phyloP scores from a whole-genome alignment of 2,888 invertebrate genomes.

The Patella pellucida region DNA sequence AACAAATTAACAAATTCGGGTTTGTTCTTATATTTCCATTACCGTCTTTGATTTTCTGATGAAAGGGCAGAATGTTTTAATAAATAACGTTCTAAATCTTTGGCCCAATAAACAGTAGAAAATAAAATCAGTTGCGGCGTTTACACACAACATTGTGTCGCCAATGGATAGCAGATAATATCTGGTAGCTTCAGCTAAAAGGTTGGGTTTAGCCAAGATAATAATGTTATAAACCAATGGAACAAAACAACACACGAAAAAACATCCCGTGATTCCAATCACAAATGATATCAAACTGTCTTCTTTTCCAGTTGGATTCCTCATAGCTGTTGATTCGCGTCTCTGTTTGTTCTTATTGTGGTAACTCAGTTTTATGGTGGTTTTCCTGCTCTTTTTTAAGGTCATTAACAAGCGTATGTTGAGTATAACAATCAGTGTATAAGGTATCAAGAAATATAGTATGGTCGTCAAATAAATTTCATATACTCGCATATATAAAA shows the following conservation, averaged over 20 bases:
- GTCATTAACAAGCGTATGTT: slow-evolving; percentile 37
- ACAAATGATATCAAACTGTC: slow-evolving; percentile 38
- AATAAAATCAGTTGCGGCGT: slow-evolving; percentile 41
- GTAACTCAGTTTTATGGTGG: slow-evolving; percentile 14
- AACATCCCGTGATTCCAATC: slow-evolving; percentile 39
- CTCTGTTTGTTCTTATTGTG: not conserved
- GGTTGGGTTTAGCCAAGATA: slow-evolving; percentile 28
- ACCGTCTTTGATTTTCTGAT: too few species aligned
- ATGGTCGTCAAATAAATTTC: slow-evolving; percentile 34
- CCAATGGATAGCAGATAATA: slow-evolving; percentile 30
- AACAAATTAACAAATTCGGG: too few species aligned
- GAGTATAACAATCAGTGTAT: slow-evolving; percentile 35
- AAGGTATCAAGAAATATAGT: slow-evolving; percentile 40
- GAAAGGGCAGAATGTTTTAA: slow-evolving; percentile 29
- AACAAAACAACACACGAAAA: slow-evolving; percentile 40
- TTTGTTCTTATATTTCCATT: too few species aligned
- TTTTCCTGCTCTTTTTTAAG: slow-evolving; percentile 23
- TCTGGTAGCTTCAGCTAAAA: slow-evolving; percentile 16
- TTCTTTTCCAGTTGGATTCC: slow-evolving; percentile 27
- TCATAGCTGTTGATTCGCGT: not conserved
- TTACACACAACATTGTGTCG: slow-evolving; percentile 40
- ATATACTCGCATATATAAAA: slow-evolving; percentile 31
- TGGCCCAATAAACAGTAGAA: slow-evolving; percentile 42
- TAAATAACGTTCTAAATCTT: slow-evolving; percentile 32
- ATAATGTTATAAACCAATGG: slow-evolving; percentile 33